Evolutionary conservation across 1,140 invertebrate genomes (phyloP), one percentile per base, ranked within the genome.

Genomic region (Sinonovacula constricta): DNA sequence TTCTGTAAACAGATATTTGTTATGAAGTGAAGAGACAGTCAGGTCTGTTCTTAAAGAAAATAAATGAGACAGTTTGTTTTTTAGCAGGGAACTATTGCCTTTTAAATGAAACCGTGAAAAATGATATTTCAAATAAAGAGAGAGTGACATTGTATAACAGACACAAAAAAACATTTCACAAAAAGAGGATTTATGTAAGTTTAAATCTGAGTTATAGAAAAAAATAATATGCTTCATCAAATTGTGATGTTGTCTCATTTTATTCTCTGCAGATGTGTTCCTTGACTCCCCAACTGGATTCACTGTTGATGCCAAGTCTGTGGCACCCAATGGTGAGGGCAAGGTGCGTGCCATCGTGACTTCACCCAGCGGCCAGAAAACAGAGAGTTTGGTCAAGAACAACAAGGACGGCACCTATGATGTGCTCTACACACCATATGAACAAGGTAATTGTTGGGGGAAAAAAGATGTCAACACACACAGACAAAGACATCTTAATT

Each of bases 231-330:
- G 7, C 18, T 45, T 45, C 39, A 45, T 7, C 39, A 45, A 45
- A 45, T 10, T 45, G 39, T 10, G 7, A 45, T 45, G 39, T 45
- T 10, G 39, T 10, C 7, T 18, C 18, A 22, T 57, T 24, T 5
- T 12, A 30, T 26, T 31, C 49, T 83, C 92, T 92, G 0, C 87
- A 97, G 96, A 95, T 89, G 94, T 96, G 0, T 95, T 94, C 81
- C 91, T 96, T 49, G 95, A 96, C 80, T 95, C 95, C 0, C 93
- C 94, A n/a, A 95, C 95, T 1, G 95, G 96, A 82, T 97, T 97
- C 87, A 93, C 94, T 39, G 95, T 97, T 22, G 96, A 97, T 87
- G 94, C 95, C 26, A 93, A 94, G 88, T 94, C 93, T 1, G 91
- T 96, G 7, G 92, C 93, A 1, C 92, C 93, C 3, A 93, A 92